Conservation (phyloP, 2,113 vertebrate species). For the Sardina pilchardus region DNA sequence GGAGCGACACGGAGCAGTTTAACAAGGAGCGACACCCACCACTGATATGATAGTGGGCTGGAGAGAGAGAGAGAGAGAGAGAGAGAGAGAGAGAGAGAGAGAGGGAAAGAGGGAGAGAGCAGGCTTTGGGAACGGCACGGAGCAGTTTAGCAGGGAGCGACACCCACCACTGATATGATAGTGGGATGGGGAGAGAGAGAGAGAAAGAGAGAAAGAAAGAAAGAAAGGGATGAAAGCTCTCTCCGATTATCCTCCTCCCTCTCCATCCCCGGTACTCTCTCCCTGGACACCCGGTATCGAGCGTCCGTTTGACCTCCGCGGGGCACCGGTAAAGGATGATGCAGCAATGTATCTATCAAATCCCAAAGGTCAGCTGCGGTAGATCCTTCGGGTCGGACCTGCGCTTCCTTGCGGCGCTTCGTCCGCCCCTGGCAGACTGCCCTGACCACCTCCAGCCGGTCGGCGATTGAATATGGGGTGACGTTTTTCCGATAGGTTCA, state of each 20-base stretch:
- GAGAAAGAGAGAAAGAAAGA: too few species aligned
- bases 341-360: slow-evolving; percentile 55
- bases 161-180: too few species aligned
- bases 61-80: not conserved
- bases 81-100: too few species aligned
- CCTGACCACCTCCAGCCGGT: slow-evolving; percentile 30
- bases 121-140: too few species aligned
- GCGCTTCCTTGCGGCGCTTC: slow-evolving; percentile 51
- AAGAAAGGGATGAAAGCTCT: not conserved
- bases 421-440: slow-evolving; percentile 53
- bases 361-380: slow-evolving; percentile 55
- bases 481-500: slow-evolving; percentile 72
- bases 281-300: slow-evolving; percentile 25
- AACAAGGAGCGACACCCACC: not conserved
- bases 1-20: not conserved
- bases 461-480: slow-evolving; percentile 64
- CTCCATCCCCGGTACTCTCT: not conserved
- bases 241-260: not conserved
- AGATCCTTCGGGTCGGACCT: slow-evolving; percentile 47
- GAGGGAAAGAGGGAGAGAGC: too few species aligned
- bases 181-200: too few species aligned
- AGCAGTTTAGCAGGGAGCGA: too few species aligned
- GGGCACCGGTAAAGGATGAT: slow-evolving; percentile 54
- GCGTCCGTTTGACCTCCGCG: slow-evolving; percentile 40
- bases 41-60: not conserved